Base-by-base conservation (phyloP, 1,140 invertebrate genomes). In the Chironomus tepperi region DNA sequence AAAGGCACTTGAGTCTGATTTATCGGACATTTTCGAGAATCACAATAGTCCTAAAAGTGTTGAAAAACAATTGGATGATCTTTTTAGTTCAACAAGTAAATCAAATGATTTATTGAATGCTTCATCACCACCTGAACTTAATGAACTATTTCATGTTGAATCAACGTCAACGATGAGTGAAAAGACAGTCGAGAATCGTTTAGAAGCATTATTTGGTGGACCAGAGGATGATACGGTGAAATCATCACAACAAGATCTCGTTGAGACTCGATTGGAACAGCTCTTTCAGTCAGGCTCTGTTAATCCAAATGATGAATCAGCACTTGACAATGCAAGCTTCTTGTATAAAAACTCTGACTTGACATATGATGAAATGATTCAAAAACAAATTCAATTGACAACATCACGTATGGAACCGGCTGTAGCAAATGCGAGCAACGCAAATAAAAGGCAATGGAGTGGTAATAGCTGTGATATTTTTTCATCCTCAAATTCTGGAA, bases 191-290 rank as follows among this genome's bases (percentile, higher is more conserved):
- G 81, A 82, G 74, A 82, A 78, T 2, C 79, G 81, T 2, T 74
- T 82, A 15, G 81, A 82, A 74, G 80, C 81, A n/a, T 82, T 82
- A 80, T 82, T 82, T 34, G 80, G 80, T 0, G 81, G 81, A 75
- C 77, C 79, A 74, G 80, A 74, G 43, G 79, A 81, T 76, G 65
- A 70, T 18, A 8, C n/a, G 6, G 65, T 70, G 10, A 70, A 70
- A 70, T 19, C 65, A 70, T 18, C 16, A 7, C 75, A 76, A 0
- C 76, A 80, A 12, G 75, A 76, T 74, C 78, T 81, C 70, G 81
- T 82, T 74, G 81, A 82, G 74, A 79, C 81, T 0, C 80, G 80
- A 73, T 73, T 82, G 67, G 81, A 82, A 73, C 80, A 80, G 64
- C 79, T 82, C 5, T 82, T 82, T 74, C 79, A 81, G n/a, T 57